Conservation (phyloP, 2,797 vertebrate species). For the Alauda arvensis region DNA sequence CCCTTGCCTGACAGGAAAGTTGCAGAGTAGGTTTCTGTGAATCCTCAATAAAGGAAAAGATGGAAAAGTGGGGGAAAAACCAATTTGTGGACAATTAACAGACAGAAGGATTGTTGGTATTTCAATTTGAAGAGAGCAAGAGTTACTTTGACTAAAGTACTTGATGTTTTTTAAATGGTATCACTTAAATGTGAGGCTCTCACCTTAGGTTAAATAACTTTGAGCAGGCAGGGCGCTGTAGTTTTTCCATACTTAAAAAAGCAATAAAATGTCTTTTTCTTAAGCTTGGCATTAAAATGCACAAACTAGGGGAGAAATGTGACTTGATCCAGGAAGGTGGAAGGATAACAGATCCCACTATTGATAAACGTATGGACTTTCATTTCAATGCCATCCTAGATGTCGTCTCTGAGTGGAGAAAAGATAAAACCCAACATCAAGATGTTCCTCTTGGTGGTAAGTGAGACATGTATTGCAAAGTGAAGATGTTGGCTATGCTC, state of each 20-base stretch:
- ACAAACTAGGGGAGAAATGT: constrained; percentile 91
- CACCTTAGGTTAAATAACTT: not conserved
- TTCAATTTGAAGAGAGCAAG: not conserved
- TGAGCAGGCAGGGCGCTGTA: not conserved
- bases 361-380: constrained; percentile 99
- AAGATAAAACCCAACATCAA: constrained; percentile 92
- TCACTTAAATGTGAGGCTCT: not conserved
- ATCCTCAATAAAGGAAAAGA: not conserved
- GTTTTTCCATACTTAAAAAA: constrained; percentile 24
- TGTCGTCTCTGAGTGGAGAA: constrained; percentile 96
- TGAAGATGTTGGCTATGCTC: not conserved
- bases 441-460: constrained; percentile 92
- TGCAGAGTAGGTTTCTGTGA: not conserved
- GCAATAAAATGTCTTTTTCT: constrained; percentile 64
- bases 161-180: not conserved
- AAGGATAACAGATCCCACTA: constrained; percentile 86
- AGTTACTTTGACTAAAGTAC: not conserved
- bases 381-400: constrained; percentile 98
- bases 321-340: constrained; percentile 96
- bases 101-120: not conserved
- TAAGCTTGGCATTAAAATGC: constrained; percentile 92
- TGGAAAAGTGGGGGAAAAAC: not conserved
- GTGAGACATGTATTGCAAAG: constrained; percentile 25
- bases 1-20: not conserved
- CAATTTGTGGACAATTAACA: not conserved